Evolutionary conservation across 37 sponge, comb jelly and placozoan genomes (phyloP).

Genomic region (Spongilla lacustris): DNA sequence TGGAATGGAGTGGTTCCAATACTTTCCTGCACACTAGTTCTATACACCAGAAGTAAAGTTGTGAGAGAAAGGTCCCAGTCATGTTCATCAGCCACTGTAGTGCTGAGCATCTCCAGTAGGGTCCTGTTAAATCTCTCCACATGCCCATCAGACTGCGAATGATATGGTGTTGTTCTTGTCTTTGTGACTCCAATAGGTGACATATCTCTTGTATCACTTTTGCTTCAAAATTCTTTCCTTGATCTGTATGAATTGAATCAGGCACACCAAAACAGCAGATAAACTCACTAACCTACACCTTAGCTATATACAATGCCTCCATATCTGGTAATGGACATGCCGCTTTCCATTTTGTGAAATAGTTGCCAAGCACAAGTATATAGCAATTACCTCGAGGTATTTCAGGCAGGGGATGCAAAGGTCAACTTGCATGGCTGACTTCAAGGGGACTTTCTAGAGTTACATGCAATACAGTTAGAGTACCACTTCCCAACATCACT

Average conservation of each 20-base stretch:
- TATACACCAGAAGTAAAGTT: slow-evolving; percentile 10
- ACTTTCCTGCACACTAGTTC: slow-evolving; percentile 13
- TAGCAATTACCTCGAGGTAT: slow-evolving; percentile 14
- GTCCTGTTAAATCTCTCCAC: too few species aligned
- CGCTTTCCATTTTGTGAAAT: slow-evolving; percentile 46
- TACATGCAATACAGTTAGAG: too few species aligned
- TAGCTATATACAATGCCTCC: slow-evolving; percentile 26
- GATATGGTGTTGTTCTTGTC: slow-evolving; percentile 26
- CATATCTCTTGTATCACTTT: slow-evolving; percentile 7
- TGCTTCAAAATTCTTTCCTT: slow-evolving; percentile 31
- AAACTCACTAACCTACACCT: neutral
- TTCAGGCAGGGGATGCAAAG: too few species aligned
- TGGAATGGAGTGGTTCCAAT: too few species aligned
- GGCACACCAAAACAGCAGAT: slow-evolving; percentile 2
- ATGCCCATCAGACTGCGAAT: too few species aligned
- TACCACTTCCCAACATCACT: too few species aligned
- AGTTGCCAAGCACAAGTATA: slow-evolving; percentile 27
- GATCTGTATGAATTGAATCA: slow-evolving; percentile 26
- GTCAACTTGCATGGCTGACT: too few species aligned
- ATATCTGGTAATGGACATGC: slow-evolving; percentile 8
- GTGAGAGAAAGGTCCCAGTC: slow-evolving; percentile 12
- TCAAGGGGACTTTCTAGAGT: too few species aligned
- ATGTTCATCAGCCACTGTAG: neutral
- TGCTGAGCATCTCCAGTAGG: neutral
- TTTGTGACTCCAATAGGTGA: slow-evolving; percentile 27